These are phyloP conservation scores for Zosterops borbonicus DNA, from an alignment of 2,113 vertebrate species.

Conservation along the genomic window DNA sequence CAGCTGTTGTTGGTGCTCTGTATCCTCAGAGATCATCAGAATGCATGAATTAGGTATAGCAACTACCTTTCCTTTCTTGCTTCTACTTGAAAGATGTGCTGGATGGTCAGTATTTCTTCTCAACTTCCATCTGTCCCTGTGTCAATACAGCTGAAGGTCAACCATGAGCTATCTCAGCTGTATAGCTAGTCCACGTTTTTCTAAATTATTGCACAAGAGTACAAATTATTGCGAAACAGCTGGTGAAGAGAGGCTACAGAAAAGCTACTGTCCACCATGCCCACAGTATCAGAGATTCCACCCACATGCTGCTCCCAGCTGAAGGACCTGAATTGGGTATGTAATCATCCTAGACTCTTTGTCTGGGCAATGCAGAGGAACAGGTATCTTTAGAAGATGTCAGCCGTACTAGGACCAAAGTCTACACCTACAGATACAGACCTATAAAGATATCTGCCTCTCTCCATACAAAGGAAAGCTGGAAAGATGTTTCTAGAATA, in stretches of 20 bases:
- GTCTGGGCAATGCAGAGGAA: background rate
- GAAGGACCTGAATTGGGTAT: background rate
- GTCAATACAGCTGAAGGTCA: background rate
- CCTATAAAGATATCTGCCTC: background rate
- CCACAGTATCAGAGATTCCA: background rate
- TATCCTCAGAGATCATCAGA: background rate
- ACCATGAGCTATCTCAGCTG: background rate
- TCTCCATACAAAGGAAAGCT: background rate
- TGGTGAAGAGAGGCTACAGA: background rate
- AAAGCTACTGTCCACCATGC: background rate
- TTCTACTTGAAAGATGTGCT: background rate
- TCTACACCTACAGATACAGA: background rate
- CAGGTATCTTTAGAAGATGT: background rate
- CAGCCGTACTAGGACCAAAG: background rate
- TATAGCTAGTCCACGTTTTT: background rate
- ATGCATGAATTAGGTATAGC: background rate
- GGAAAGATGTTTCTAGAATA: background rate
- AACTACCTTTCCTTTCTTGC: background rate
- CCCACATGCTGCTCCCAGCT: background rate
- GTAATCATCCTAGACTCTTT: background rate
- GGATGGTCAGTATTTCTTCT: background rate
- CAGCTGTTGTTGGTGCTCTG: background rate
- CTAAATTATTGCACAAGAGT: background rate
- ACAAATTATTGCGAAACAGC: background rate
- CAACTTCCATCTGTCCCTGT: background rate